Evolutionary conservation across 2,113 vertebrate species (phyloP).

Genomic region (Gallinago paraguaiae): DNA sequence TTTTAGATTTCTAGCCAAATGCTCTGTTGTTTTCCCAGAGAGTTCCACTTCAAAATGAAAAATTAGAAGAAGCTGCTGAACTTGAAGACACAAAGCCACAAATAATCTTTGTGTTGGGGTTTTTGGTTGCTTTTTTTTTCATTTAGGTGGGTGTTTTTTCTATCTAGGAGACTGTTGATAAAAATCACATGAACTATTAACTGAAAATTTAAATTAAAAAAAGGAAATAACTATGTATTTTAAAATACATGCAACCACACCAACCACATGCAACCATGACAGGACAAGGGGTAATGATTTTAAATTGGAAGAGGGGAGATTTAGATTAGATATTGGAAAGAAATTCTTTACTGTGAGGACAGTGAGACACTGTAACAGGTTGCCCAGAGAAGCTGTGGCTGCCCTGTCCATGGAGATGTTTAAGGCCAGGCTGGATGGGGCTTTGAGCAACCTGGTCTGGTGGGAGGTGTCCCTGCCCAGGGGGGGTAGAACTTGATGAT

Average conservation of each 20-base stretch:
- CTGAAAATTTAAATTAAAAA: background rate
- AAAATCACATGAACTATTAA: rapidly evolving
- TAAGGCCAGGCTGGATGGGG: too few species aligned
- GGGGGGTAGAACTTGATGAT: too few species aligned
- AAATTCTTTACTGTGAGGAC: too few species aligned
- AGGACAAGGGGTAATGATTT: too few species aligned
- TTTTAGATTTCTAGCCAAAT: constrained; percentile 53
- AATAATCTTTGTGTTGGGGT: background rate
- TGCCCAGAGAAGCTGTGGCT: too few species aligned
- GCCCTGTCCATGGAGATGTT: too few species aligned
- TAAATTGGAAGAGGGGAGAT: too few species aligned
- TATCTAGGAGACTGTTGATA: background rate
- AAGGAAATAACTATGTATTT: background rate
- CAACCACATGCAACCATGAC: too few species aligned
- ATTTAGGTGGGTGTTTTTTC: background rate
- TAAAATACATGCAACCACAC: rapidly evolving
- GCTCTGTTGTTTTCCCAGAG: constrained; percentile 19
- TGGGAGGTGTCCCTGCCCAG: too few species aligned
- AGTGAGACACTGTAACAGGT: too few species aligned
- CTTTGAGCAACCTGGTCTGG: too few species aligned
- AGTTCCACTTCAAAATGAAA: constrained; percentile 30
- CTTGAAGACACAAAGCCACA: background rate
- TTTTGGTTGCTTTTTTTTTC: background rate
- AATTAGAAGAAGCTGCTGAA: background rate
- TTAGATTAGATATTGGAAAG: too few species aligned